phyloP scores from a whole-genome alignment of 2,888 invertebrate species.

The Eristalinus sepulchralis region DNA sequence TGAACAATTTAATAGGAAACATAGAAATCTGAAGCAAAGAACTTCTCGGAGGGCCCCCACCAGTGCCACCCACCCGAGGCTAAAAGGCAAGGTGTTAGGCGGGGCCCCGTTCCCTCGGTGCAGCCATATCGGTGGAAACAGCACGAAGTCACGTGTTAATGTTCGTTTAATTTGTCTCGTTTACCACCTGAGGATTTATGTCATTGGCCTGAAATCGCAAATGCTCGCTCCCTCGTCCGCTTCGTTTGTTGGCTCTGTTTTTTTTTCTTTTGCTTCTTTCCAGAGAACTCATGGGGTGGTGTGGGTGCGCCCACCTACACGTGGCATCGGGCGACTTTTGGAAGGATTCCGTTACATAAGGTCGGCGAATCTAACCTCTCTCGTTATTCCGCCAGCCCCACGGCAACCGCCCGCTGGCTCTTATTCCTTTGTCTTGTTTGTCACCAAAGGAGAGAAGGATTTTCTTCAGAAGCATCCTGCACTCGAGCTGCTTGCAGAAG shows the following conservation, averaged over 20 bases:
- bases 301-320: neutral
- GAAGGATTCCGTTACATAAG: slow-evolving; percentile 19
- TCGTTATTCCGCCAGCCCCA: neutral
- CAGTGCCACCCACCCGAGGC: neutral
- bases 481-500: slow-evolving; percentile 51
- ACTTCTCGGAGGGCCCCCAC: neutral
- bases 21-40: neutral
- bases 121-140: slow-evolving; percentile 65
- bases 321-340: slow-evolving; percentile 4
- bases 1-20: neutral
- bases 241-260: neutral
- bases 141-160: slow-evolving; percentile 74
- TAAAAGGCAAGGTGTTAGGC: neutral
- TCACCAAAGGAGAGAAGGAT: slow-evolving; percentile 22
- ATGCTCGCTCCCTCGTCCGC: slow-evolving; percentile 11
- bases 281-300: neutral
- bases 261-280: neutral
- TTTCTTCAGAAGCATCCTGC: slow-evolving; percentile 50
- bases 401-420: slow-evolving; percentile 4
- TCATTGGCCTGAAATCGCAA: slow-evolving; percentile 58
- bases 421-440: slow-evolving; percentile 34
- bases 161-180: slow-evolving; percentile 72
- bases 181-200: slow-evolving; percentile 70
- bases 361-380: neutral
- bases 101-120: slow-evolving; percentile 4